Base-by-base conservation (phyloP, 2,888 invertebrate genomes). In the Elmis aenea region DNA sequence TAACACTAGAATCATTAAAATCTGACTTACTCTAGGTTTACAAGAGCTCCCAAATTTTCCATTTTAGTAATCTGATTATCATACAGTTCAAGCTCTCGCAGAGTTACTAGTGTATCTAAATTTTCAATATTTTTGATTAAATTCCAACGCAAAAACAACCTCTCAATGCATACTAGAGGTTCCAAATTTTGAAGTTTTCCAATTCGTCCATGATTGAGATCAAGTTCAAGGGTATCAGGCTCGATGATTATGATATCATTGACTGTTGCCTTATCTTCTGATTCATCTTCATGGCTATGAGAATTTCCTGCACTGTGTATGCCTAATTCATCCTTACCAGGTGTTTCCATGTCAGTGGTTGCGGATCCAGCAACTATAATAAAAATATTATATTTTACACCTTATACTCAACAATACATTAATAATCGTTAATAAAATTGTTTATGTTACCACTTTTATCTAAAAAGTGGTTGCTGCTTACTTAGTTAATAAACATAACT, bases 41-140 rank as follows among this genome's bases (percentile, higher is more conserved):
- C 81, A 6, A 99, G 76, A 6, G 75, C 66, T 34, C 89, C 86
- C 36, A 99, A 72, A 64, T 94, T 93, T 66, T 94, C 93, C 51
- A 99, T 90, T 49, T 81, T 77, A 1, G 83, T 83, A 30, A 99
- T 84, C 71, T 96, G 95, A 71, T 99, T 99, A 66, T 99, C 99
- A 66, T 97, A 95, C 3, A 99, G 70, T 60, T 99, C 97, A 26
- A 99, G 68, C 60, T 96, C 94, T 10, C 76, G 76, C 6, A 99
- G 72, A 0, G 84, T 85, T 2, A 74, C 76, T 11, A 96, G 69
- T 1, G 79, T 81, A 28, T 77, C 67, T 14, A 97, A 66, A 57
- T 94, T 93, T 64, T 95, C 94, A 51, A 99, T 94, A 64, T 85
- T 86, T 60, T 87, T 94, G 9, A 99, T 88, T 5, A 95, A 72